Base-by-base conservation (phyloP, 2,113 vertebrate species). In the Petaurus breviceps region DNA sequence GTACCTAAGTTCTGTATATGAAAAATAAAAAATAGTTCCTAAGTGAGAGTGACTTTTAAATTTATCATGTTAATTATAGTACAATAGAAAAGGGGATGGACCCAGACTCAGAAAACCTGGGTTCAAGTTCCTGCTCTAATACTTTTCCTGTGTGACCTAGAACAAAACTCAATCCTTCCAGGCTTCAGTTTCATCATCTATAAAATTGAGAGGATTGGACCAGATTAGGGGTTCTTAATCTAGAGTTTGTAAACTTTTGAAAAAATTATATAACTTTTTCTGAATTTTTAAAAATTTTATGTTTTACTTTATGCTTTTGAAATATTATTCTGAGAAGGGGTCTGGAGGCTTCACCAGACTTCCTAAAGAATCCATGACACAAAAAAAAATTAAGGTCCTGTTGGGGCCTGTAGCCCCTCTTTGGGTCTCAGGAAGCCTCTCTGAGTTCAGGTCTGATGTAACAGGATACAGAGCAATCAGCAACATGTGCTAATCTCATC, bases 1-100 rank as follows among this genome's bases (percentile, higher is more conserved):
- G 54, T 57, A 51, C 10, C 92, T 53, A 53, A 77, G 31, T n/a
- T 77, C 14, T 77, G 12, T 19, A 16, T n/a, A 77, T 68, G 37
- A 46, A 95, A 47, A 49, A 8, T 92, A 84, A 52, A 28, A 95
- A 96, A 97, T 52, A 77, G 49, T 77, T 94, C 31, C 57, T 55
- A 93, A 31, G 51, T 22, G 89, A 92, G 23, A 77, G 46, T 77
- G 14, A 77, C n/a, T 11, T 19, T 84, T 43, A 61, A 26, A 90
- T 54, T n/a, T 91, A 51, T 31, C 49, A 84, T 51, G 31, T 10
- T n/a, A 37, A 61, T 37, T 61, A 61, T 57, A 22, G 25, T 8
- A 57, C 28, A 61, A 61, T 4, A 12, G 28, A 77, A n/a, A n/a
- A 2, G 14, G 61, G 37, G n/a, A n/a, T 93, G 46, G 94, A 77